A percentile compares a stretch with the other conserved stretches of the same genome.
Evolutionary conservation across 2,888 invertebrate species (phyloP).

Genomic region (Himalopsyche japonica): DNA sequence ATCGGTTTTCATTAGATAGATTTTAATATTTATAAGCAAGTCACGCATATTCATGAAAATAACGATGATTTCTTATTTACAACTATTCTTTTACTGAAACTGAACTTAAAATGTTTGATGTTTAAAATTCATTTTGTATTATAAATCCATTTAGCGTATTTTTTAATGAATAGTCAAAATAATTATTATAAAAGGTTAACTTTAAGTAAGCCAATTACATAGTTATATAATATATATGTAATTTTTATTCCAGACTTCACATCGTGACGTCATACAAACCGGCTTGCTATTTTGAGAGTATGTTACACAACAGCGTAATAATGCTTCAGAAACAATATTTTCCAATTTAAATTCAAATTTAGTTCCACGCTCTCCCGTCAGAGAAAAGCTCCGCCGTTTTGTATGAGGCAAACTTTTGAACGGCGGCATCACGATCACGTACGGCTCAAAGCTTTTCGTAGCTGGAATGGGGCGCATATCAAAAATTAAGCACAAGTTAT

Average conservation of each 20-base stretch:
- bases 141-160: too few species aligned
- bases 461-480: neutral
- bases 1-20: too few species aligned
- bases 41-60: too few species aligned
- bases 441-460: neutral
- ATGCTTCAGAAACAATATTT: conserved; percentile 36
- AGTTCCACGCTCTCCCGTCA: conserved; percentile 11
- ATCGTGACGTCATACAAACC: neutral
- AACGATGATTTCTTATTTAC: too few species aligned
- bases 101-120: too few species aligned
- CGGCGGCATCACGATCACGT: neutral
- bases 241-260: neutral
- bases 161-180: too few species aligned
- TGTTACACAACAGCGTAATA: conserved; percentile 15
- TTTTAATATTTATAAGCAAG: too few species aligned
- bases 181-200: too few species aligned
- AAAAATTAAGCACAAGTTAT: neutral
- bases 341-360: conserved; percentile 38
- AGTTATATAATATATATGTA: neutral
- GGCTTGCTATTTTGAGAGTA: neutral
- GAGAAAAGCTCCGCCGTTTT: conserved; percentile 7
- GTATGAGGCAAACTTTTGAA: conserved; percentile 12
- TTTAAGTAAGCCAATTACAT: neutral
- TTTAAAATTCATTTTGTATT: too few species aligned
- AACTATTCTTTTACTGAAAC: too few species aligned